Base-by-base conservation (phyloP, 2,888 invertebrate species). In the Hemaris fuciformis region DNA sequence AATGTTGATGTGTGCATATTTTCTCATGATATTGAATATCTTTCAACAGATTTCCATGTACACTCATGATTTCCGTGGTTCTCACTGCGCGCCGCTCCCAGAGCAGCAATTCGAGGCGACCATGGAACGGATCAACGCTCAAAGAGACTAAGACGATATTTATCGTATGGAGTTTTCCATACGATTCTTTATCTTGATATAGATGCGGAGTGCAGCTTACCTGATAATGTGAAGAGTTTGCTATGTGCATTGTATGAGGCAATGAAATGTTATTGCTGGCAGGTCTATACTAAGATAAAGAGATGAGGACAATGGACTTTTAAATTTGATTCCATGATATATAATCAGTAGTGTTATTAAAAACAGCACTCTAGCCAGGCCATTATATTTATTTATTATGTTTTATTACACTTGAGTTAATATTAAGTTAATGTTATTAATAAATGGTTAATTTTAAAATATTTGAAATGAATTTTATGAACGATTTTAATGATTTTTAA, bases 11-110 rank as follows among this genome's bases (percentile, higher is more conserved):
- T 15, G n/a, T 38, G 2, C 25, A 53, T 41, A 1, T 46, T 23
- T 23, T n/a, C 46, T 58, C 0, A 22, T 15, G n/a, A 25, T 27
- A 38, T 27, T n/a, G 53, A n/a, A n/a, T n/a, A 23, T 22, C 6
- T 64, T 67, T n/a, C 25, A 84, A 91, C 86, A 98, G 97, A 95
- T 96, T 56, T 91, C 93, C 48, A 95, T 95, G 77, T 96, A 98
- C 87, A 94, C 98, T 94, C 94, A 94, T 61, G 98, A 99, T 86
- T 97, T 94, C 83, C 95, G 95, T 71, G 95, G 98, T 0, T 95
- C 96, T 1, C 99, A 99, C 85, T 98, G 98, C 91, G 95, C 95
- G 6, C 97, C 96, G 25, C 91, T 99, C 64, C 96, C 97, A 0
- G 88, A 93, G 3, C 94, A 94, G 6, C 83, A 84, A 46, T 94